Conservation (phyloP, 92 coral and sea anemone species). For the Epizoanthus rinbou region DNA sequence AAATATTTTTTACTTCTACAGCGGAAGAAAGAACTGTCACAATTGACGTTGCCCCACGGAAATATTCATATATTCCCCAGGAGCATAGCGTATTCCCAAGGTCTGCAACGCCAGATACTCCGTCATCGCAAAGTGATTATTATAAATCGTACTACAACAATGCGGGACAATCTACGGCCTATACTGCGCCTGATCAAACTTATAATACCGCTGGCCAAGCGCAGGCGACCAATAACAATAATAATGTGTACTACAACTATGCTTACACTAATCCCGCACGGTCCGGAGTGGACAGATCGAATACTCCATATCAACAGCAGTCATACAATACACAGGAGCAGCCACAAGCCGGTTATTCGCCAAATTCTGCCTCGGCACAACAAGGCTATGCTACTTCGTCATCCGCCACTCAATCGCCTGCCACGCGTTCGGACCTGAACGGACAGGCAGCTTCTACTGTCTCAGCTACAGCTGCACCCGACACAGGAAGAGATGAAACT, state of each 20-base stretch:
- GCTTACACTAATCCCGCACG: conserved; percentile 16
- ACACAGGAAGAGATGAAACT: not conserved
- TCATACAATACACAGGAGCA: conserved; percentile 15
- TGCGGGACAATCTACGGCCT: conserved; percentile 27
- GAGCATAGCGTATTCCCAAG: conserved; percentile 35
- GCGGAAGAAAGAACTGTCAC: conserved; percentile 70
- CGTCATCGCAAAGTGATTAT: conserved; percentile 24
- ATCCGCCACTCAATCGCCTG: not conserved
- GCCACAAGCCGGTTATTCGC: conserved; percentile 17
- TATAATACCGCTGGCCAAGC: conserved; percentile 35
- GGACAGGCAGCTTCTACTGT: too few species aligned
- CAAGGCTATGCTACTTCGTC: not conserved
- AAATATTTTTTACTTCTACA: not conserved
- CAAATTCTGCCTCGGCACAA: not conserved
- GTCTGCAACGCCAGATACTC: not conserved
- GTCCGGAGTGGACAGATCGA: not conserved
- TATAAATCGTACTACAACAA: conserved; percentile 38
- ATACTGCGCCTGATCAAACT: conserved; percentile 41
- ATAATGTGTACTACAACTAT: conserved; percentile 19
- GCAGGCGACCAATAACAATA: conserved; percentile 23
- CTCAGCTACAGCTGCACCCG: not conserved
- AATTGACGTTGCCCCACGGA: conserved; percentile 61
- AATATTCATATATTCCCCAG: conserved; percentile 66
- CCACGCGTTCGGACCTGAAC: not conserved
- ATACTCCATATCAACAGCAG: not conserved